Evolutionary conservation across 2,888 invertebrate genomes (phyloP).

Genomic region (Patella caerulea): DNA sequence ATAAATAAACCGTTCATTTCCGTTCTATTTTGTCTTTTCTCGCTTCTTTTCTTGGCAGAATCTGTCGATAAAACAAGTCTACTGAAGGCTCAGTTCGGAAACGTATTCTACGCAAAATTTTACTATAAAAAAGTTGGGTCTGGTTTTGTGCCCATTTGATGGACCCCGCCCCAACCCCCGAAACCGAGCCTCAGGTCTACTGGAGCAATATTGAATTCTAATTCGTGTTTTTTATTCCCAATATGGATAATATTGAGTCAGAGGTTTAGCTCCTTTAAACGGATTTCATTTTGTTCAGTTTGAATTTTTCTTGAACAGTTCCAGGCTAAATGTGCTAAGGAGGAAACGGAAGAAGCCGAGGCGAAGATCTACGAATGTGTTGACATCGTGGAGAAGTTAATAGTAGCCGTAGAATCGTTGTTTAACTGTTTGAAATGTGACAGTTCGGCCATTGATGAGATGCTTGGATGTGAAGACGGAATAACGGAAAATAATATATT

Average conservation of each 20-base stretch:
- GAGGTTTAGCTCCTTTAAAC: neutral
- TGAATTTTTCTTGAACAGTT: conserved; percentile 28
- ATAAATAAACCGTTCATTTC: too few relatives aligned
- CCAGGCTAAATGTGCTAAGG: conserved; percentile 35
- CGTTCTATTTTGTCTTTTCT: too few relatives aligned
- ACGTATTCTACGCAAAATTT: too few relatives aligned
- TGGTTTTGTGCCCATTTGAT: too few relatives aligned
- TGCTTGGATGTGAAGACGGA: conserved; percentile 75
- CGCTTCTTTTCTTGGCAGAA: too few relatives aligned
- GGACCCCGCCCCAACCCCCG: too few relatives aligned
- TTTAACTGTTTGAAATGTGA: conserved; percentile 80
- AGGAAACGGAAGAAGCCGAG: conserved; percentile 43
- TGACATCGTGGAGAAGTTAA: conserved; percentile 65
- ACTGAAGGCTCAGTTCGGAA: too few relatives aligned
- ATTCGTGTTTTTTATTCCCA: too few relatives aligned
- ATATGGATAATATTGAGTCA: too few relatives aligned
- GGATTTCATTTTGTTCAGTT: neutral
- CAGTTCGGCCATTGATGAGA: conserved; percentile 71
- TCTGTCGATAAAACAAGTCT: too few relatives aligned
- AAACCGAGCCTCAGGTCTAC: neutral
- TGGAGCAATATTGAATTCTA: too few relatives aligned
- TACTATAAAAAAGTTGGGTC: too few relatives aligned
- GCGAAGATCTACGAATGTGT: conserved; percentile 65
- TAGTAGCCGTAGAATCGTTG: conserved; percentile 72
- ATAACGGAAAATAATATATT: conserved; percentile 83